Evolutionary conservation across 1,140 invertebrate species (phyloP), one percentile per base, ranked within the genome.

Genomic region (Zaprionus davidi): DNA sequence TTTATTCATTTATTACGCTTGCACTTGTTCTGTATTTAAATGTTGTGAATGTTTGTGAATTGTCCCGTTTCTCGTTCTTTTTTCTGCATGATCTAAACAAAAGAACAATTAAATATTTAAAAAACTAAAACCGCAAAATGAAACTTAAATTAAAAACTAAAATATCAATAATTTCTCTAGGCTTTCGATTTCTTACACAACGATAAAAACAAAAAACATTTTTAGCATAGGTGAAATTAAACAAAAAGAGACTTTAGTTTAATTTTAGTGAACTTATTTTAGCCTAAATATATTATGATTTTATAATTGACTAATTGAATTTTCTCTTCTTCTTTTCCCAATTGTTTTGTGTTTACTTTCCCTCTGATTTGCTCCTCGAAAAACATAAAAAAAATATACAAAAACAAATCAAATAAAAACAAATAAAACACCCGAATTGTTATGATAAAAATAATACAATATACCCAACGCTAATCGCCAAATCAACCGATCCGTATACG

Each of bases 401-500:
- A 79, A 49, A 22, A 56, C 67, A 60, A 41, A 44, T 44, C 41
- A 44, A 49, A 74, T 62, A 63, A 15, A 13, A 57, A 38, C 71
- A n/a, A 38, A 24, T 70, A 46, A 70, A 51, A 86, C 31, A 56
- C 44, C 24, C 11, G 31, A 34, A 77, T 51, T 38, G 28, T 66
- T 53, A n/a, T 13, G 15, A 62, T 69, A 73, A 73, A 62, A 49
- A 46, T 55, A 70, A 67, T 66, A 73, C 70, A 68, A 74, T 60
- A 71, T 55, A 66, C 59, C 41, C 64, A 73, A 68, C 58, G 75
- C 71, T 71, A 80, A 84, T 62, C 58, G 65, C 66, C 73, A 64
- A 76, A 77, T 58, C 73, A 76, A 81, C 65, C 78, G 68, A 87
- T 87, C 66, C 71, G 67, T 71, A 80, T 51, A 67, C 51, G 38